A percentile compares a stretch with the other conserved stretches of the same genome.
These are phyloP conservation scores for Nothura maculosa DNA, from an alignment of 2,797 vertebrate genomes.

Conservation along the genomic window DNA sequence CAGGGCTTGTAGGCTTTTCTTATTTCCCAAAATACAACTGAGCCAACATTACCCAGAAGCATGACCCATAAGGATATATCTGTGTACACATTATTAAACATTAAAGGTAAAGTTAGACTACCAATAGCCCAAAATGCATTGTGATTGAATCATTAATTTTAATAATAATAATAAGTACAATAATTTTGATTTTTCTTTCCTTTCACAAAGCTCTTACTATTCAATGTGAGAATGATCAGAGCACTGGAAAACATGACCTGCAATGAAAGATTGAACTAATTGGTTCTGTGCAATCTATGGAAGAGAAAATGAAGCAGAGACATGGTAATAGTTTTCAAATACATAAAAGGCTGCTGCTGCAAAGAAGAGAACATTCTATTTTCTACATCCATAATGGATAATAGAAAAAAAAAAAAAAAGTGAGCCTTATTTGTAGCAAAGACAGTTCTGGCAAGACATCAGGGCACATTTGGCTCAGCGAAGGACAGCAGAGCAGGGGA, in stretches of 20 bases:
- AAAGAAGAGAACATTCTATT: neutral
- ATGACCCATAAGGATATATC: neutral
- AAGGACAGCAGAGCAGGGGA: neutral
- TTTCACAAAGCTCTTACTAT: constrained; percentile 39
- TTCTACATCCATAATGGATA: neutral
- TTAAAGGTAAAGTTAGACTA: constrained; percentile 39
- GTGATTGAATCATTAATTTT: constrained; percentile 58
- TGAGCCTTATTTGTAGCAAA: neutral
- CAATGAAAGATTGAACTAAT: constrained; percentile 45
- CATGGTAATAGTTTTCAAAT: constrained; percentile 18
- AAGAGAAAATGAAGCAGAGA: constrained; percentile 46
- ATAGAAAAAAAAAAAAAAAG: neutral
- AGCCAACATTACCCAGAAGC: neutral
- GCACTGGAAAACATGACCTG: constrained; percentile 38
- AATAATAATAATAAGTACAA: constrained; percentile 34
- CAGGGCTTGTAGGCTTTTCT: neutral
- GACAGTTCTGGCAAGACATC: neutral
- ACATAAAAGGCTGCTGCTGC: constrained; percentile 18
- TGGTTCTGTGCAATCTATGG: neutral
- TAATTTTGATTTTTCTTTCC: constrained; percentile 6
- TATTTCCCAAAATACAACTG: neutral
- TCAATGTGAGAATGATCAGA: constrained; percentile 43
- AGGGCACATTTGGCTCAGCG: neutral
- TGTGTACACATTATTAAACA: neutral
- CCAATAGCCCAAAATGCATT: constrained; percentile 21